Evolutionary conservation across 92 coral and sea anemone genomes (phyloP).

Genomic region (Paramuricea clavata): DNA sequence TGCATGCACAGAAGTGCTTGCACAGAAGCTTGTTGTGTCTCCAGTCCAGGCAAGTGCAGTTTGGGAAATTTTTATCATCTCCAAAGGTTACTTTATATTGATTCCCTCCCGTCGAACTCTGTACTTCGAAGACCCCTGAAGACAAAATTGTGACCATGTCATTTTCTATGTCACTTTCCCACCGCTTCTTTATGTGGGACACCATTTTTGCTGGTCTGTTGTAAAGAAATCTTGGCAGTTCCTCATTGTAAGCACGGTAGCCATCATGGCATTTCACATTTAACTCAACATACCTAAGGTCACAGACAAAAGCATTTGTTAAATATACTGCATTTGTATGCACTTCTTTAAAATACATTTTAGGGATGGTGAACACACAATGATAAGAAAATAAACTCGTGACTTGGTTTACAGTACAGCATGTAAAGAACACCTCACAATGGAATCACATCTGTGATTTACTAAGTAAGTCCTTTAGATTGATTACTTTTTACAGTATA

Average conservation of each 20-base stretch:
- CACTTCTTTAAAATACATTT: no score
- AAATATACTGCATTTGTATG: neutral
- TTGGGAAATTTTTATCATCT: neutral
- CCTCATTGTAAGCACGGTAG: conserved; percentile 23
- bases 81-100: neutral
- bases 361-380: no score
- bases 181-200: conserved; percentile 10
- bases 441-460: no score
- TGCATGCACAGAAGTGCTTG: conserved; percentile 53
- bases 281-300: neutral
- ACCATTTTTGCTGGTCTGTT: conserved; percentile 27
- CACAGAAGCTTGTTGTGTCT: conserved; percentile 46
- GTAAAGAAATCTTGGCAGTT: conserved; percentile 18
- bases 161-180: neutral
- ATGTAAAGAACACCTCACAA: no score
- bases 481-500: neutral
- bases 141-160: neutral
- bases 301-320: neutral
- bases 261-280: conserved; percentile 37
- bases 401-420: no score
- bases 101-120: conserved; percentile 3
- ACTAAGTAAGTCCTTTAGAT: no score
- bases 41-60: conserved; percentile 42
- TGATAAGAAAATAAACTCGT: no score
- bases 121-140: neutral